These are phyloP conservation scores for Noctua comes DNA, from an alignment of 2,888 invertebrate species.

Conservation along the genomic window DNA sequence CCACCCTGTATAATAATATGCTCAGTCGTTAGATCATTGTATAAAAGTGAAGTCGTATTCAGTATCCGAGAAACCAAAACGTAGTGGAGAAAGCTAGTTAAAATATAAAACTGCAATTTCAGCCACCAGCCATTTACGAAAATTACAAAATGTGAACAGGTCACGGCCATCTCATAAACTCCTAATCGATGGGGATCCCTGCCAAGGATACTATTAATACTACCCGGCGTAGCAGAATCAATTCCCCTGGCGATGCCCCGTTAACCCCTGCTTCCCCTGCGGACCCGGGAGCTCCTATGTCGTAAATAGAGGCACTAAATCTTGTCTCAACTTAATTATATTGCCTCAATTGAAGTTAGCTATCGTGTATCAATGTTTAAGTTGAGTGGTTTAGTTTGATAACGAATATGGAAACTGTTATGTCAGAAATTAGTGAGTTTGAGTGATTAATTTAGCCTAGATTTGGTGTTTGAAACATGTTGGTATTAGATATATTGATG, in stretches of 20 bases:
- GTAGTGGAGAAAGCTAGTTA: neutral
- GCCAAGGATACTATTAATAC: neutral
- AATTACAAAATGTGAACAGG: neutral
- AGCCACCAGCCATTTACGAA: neutral
- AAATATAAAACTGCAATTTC: neutral
- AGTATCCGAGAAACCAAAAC: no score
- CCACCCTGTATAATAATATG: no score
- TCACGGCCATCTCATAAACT: conserved; percentile 14
- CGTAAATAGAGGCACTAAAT: conserved; percentile 38
- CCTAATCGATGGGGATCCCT: conserved; percentile 7
- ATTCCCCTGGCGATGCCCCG: conserved; percentile 21
- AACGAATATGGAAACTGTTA: conserved; percentile 6
- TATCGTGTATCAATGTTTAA: conserved; percentile 15
- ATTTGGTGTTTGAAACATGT: neutral
- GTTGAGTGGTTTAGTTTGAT: conserved; percentile 10
- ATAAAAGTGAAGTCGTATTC: neutral
- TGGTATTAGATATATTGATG: neutral
- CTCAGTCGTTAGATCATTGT: no score
- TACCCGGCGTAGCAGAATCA: conserved; percentile 14
- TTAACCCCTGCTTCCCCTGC: neutral
- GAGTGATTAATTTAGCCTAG: neutral
- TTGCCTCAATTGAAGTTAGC: conserved; percentile 1
- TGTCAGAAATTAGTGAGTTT: neutral
- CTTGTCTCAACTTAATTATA: conserved; percentile 52
- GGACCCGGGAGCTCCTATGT: neutral